A percentile compares a stretch with the other conserved stretches of the same genome.
Conservation (phyloP, 35 echinoderm and acorn worm species). For the Lytechinus variegatus region DNA sequence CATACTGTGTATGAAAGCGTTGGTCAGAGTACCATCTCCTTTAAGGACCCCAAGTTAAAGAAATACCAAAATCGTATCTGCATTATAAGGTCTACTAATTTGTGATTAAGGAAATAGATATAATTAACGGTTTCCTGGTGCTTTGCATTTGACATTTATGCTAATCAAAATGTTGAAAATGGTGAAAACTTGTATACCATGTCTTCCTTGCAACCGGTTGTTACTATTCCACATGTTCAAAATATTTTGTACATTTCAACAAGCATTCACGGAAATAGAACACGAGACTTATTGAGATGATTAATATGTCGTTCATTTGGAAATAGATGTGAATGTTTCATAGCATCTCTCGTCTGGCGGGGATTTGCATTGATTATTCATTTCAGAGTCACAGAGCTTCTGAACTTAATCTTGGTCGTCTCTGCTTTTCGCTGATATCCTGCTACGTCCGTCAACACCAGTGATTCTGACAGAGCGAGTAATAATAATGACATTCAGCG, state of each 20-base stretch:
- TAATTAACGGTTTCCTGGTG: too few species aligned
- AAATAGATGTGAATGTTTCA: background rate
- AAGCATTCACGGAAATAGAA: background rate
- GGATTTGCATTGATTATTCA: background rate
- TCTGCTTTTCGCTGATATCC: conserved; percentile 30
- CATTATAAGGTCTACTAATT: too few species aligned
- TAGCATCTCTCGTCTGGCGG: background rate
- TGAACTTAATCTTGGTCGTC: background rate
- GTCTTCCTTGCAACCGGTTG: background rate
- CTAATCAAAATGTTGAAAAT: too few species aligned
- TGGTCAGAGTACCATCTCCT: too few species aligned
- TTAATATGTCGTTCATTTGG: background rate
- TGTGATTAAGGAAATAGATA: too few species aligned
- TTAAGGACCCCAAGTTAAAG: too few species aligned
- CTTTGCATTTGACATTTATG: too few species aligned
- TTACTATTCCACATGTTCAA: background rate
- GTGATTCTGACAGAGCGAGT: background rate
- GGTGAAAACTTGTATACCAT: too few species aligned
- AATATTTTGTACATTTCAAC: background rate
- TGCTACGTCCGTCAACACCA: background rate
- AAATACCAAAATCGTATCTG: too few species aligned
- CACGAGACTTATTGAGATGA: background rate
- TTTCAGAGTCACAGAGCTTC: conserved; percentile 19
- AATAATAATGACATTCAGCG: background rate
- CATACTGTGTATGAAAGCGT: too few species aligned